A percentile compares a stretch with the other conserved stretches of the same genome.
These are phyloP conservation scores for Brachylomia viminalis DNA, from an alignment of 2,888 invertebrate species.

Conservation along the genomic window DNA sequence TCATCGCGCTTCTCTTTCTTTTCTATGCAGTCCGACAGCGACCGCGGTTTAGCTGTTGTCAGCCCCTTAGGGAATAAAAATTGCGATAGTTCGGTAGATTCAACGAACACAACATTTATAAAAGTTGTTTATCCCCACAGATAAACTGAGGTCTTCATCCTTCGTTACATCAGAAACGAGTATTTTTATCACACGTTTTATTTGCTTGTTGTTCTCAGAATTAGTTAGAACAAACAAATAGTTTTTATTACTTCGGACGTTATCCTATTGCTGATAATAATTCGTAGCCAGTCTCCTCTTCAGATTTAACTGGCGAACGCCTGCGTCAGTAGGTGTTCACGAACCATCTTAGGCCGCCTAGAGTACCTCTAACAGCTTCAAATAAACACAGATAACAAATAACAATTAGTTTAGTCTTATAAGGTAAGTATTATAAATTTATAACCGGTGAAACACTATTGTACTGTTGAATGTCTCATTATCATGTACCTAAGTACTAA, in stretches of 20 bases:
- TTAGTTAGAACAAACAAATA: slow-evolving; percentile 43
- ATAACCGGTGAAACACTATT: slow-evolving; percentile 43
- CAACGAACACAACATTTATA: slow-evolving; percentile 44
- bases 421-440: slow-evolving; percentile 25
- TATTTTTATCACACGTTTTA: slow-evolving; percentile 60
- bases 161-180: slow-evolving; percentile 59
- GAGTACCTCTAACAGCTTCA: slow-evolving; percentile 13
- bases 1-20: no score
- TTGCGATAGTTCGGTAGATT: slow-evolving; percentile 31
- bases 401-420: slow-evolving; percentile 36
- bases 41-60: no score
- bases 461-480: slow-evolving; percentile 54
- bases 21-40: no score
- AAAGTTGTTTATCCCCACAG: slow-evolving; percentile 61
- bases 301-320: neutral
- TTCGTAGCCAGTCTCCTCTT: neutral
- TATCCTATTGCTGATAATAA: slow-evolving; percentile 46
- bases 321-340: slow-evolving; percentile 29
- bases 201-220: slow-evolving; percentile 67
- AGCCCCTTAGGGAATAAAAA: slow-evolving; percentile 32
- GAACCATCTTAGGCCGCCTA: slow-evolving; percentile 28
- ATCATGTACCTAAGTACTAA: slow-evolving; percentile 14
- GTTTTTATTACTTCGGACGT: neutral
- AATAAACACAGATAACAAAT: slow-evolving; percentile 49
- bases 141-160: slow-evolving; percentile 64